Evolutionary conservation across 2,797 vertebrate species (phyloP).

Genomic region (Smutsia gigantea): DNA sequence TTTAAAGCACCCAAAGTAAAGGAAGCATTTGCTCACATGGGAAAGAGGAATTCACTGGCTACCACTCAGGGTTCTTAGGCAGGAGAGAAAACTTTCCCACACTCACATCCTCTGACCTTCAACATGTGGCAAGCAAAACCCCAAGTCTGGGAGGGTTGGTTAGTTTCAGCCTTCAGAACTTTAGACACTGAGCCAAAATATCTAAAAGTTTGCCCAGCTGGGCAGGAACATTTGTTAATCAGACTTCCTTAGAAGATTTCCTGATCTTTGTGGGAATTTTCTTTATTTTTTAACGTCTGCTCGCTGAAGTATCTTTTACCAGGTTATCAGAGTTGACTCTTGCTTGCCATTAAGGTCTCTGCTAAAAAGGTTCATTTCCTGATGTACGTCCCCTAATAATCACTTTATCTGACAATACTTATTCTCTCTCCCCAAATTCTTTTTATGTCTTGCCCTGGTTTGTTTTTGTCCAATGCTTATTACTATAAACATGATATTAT

Average conservation of each 20-base stretch:
- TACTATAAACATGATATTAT: neutral
- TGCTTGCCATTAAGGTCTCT: neutral
- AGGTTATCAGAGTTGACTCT: neutral
- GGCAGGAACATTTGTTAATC: neutral
- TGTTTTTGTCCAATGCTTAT: neutral
- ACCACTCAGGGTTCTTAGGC: neutral
- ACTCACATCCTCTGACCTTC: neutral
- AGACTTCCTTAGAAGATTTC: conserved; percentile 13
- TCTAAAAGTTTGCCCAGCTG: conserved; percentile 14
- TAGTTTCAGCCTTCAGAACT: neutral
- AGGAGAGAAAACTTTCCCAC: conserved; percentile 19
- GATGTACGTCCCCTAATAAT: neutral
- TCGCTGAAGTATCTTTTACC: neutral
- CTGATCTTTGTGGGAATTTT: neutral
- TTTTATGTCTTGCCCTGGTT: neutral
- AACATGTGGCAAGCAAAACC: neutral
- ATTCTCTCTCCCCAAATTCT: neutral
- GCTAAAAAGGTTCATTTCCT: neutral
- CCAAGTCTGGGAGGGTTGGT: neutral
- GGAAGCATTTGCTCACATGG: conserved; percentile 32
- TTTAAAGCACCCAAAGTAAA: conserved; percentile 21
- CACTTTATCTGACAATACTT: neutral
- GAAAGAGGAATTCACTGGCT: neutral
- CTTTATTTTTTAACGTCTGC: neutral
- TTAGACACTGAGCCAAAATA: neutral